phyloP scores from a whole-genome alignment of 2,888 invertebrate genomes.

The Eudemis profundana region DNA sequence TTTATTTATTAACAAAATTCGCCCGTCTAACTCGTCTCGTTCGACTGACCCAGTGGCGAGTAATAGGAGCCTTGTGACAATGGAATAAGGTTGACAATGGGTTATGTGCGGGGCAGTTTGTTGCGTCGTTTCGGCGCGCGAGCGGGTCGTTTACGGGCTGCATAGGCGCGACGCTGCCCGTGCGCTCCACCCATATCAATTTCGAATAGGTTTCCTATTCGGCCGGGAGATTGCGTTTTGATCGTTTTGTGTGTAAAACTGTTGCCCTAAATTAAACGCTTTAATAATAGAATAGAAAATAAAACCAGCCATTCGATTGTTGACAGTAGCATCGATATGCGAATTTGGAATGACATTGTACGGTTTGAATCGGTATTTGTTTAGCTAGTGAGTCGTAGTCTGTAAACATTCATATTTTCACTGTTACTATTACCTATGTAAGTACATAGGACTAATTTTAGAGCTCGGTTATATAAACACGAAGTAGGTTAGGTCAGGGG shows the following conservation, averaged over 20 bases:
- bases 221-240: slow-evolving; percentile 79
- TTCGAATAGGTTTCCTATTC: slow-evolving; percentile 84
- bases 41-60: slow-evolving; percentile 40
- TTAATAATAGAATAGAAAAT: slow-evolving; percentile 83
- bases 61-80: slow-evolving; percentile 55
- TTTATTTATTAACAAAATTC: slow-evolving; percentile 85
- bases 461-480: not conserved
- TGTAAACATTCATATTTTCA: slow-evolving; percentile 57
- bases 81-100: slow-evolving; percentile 58
- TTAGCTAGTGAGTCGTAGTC: slow-evolving; percentile 64
- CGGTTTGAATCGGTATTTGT: slow-evolving; percentile 69
- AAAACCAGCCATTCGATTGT: slow-evolving; percentile 67
- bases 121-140: slow-evolving; percentile 62
- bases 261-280: slow-evolving; percentile 83
- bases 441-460: not conserved
- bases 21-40: slow-evolving; percentile 73
- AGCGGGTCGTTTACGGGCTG: slow-evolving; percentile 77
- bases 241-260: slow-evolving; percentile 83
- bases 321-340: slow-evolving; percentile 64
- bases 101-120: slow-evolving; percentile 45
- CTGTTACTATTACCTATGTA: slow-evolving; percentile 10
- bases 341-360: slow-evolving; percentile 57
- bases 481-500: too few relatives aligned
- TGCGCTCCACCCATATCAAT: slow-evolving; percentile 84
- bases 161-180: slow-evolving; percentile 77